These are phyloP conservation scores for Apaloderma vittatum DNA, from an alignment of 2,113 vertebrate genomes.

Conservation along the genomic window DNA sequence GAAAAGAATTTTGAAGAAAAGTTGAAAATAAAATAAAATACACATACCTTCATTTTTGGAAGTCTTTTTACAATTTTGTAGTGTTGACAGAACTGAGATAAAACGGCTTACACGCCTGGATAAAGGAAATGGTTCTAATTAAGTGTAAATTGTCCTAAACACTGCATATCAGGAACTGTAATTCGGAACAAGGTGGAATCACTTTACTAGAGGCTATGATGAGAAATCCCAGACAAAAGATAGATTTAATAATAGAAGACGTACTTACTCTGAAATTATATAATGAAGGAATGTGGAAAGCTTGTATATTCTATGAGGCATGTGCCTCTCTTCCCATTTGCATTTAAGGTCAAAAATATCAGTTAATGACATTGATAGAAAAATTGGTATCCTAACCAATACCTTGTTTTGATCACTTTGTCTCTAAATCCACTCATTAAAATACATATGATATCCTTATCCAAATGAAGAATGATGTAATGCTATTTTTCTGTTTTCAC, in stretches of 20 bases:
- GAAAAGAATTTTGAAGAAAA: not conserved
- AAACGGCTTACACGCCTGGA: not conserved
- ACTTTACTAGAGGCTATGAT: not conserved
- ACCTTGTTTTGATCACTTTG: not conserved
- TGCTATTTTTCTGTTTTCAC: not conserved
- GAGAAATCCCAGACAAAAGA: not conserved
- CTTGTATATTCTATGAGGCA: not conserved
- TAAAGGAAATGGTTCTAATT: not conserved
- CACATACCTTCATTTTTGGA: not conserved
- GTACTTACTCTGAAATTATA: not conserved
- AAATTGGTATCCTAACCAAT: not conserved
- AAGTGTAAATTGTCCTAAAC: not conserved
- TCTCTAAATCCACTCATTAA: not conserved
- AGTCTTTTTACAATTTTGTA: not conserved
- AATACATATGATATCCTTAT: not conserved
- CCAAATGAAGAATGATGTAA: not conserved
- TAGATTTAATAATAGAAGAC: not conserved
- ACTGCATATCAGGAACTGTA: not conserved
- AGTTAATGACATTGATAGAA: not conserved
- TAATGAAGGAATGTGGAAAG: not conserved
- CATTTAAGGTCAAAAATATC: not conserved
- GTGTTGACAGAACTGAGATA: not conserved
- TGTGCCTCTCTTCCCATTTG: not conserved
- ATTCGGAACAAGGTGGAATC: not conserved
- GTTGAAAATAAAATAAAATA: not conserved